These are phyloP conservation scores for Cremastinae sp. DNA, from an alignment of 2,888 invertebrate genomes.

Conservation along the genomic window DNA sequence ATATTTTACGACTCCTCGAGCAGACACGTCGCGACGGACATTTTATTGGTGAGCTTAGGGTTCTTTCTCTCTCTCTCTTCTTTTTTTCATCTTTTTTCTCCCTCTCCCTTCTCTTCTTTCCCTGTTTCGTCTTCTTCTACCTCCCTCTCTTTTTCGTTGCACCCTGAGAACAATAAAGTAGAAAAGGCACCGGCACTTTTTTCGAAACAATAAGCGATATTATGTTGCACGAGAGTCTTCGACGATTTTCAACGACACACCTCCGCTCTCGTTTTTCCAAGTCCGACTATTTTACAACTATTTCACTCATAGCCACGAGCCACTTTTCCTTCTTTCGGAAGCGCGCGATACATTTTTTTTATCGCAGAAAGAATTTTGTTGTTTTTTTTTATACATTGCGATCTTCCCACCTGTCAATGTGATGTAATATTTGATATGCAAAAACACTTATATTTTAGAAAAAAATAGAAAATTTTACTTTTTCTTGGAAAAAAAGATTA, in stretches of 20 bases:
- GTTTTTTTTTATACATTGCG: too few relatives aligned
- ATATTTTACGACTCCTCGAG: slow-evolving; percentile 59
- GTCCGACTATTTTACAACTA: slow-evolving; percentile 31
- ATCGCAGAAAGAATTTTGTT: too few relatives aligned
- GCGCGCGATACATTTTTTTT: too few relatives aligned
- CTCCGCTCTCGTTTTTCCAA: slow-evolving; percentile 36
- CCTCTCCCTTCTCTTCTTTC: background rate
- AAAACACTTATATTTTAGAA: too few relatives aligned
- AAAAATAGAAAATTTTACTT: too few relatives aligned
- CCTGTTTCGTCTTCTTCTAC: background rate
- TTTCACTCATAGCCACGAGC: slow-evolving; percentile 16
- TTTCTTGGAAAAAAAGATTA: too few relatives aligned
- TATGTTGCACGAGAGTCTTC: background rate
- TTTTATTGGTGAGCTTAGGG: slow-evolving; percentile 69
- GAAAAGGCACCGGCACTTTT: slow-evolving; percentile 61
- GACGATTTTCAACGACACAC: slow-evolving; percentile 16
- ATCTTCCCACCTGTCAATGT: too few relatives aligned
- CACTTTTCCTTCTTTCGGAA: slow-evolving; percentile 5
- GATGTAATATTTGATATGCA: too few relatives aligned
- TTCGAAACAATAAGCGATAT: slow-evolving; percentile 56
- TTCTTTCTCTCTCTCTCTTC: slow-evolving; percentile 5
- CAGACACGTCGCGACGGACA: slow-evolving; percentile 55
- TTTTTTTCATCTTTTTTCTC: background rate
- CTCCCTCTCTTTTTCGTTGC: slow-evolving; percentile 1
- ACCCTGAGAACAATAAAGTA: slow-evolving; percentile 50